These are phyloP conservation scores for Piaya cayana DNA, from an alignment of 2,113 vertebrate genomes.

Conservation along the genomic window DNA sequence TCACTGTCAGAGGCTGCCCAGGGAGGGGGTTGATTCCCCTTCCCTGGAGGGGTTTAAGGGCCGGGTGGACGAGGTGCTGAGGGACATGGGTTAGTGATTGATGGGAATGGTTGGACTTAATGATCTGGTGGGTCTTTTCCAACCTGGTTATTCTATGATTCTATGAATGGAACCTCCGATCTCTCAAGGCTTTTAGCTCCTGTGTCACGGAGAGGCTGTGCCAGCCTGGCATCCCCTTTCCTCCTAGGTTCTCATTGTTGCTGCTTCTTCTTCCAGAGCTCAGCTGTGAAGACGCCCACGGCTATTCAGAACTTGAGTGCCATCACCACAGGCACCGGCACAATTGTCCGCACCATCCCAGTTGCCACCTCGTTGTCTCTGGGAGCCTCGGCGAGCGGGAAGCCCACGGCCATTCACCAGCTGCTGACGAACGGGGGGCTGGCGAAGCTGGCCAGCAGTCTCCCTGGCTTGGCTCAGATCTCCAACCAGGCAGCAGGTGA, in stretches of 20 bases:
- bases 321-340: conserved; percentile 77
- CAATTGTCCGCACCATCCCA: conserved; percentile 88
- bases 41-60: no score
- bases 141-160: no score
- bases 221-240: accelerated
- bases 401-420: conserved; percentile 94
- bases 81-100: no score
- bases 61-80: no score
- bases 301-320: conserved; percentile 79
- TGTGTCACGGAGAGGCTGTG: accelerated
- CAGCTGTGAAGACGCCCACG: conserved; percentile 78
- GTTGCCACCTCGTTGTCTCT: conserved; percentile 83
- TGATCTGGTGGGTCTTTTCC: no score
- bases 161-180: accelerated
- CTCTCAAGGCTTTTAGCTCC: no score
- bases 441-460: conserved; percentile 91
- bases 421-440: conserved; percentile 91
- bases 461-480: conserved; percentile 92
- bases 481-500: conserved; percentile 90
- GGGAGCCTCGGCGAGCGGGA: conserved; percentile 76
- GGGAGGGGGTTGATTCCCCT: no score
- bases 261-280: conserved; percentile 62
- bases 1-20: no score
- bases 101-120: no score
- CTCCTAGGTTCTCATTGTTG: neutral